Evolutionary conservation across 2,888 invertebrate species (phyloP).

Genomic region (Ischnura elegans): DNA sequence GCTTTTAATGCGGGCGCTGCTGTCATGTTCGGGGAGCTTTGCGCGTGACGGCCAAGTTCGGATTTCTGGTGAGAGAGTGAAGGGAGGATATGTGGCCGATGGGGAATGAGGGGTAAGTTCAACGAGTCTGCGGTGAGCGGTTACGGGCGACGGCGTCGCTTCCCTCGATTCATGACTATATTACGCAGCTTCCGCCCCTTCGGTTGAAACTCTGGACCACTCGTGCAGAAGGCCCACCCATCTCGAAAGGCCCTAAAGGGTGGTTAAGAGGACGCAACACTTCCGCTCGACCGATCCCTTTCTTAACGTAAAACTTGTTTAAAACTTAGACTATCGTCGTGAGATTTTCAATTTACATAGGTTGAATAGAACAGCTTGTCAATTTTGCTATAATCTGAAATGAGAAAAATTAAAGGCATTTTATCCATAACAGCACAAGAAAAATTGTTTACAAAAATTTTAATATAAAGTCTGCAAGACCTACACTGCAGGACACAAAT

Average conservation of each 20-base stretch:
- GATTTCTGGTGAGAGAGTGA: not conserved
- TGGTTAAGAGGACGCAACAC: no score
- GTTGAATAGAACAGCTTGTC: no score
- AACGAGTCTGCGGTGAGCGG: not conserved
- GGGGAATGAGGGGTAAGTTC: not conserved
- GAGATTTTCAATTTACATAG: no score
- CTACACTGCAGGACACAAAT: no score
- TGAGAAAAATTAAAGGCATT: no score
- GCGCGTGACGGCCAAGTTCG: not conserved
- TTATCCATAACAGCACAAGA: no score
- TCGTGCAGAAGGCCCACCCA: not conserved
- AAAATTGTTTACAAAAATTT: no score
- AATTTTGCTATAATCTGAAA: no score
- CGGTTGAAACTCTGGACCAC: not conserved
- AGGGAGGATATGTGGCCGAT: not conserved
- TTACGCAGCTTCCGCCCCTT: not conserved
- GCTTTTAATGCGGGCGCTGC: not conserved
- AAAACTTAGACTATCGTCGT: no score
- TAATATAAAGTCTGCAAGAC: no score
- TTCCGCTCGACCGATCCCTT: no score
- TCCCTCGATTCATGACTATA: not conserved
- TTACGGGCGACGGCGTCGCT: not conserved
- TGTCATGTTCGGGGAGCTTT: not conserved
- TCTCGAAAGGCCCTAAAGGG: not conserved
- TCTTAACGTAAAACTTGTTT: no score